Base-by-base conservation (phyloP, 2,113 vertebrate species). In the Calyptommatus sinebrachiatus region DNA sequence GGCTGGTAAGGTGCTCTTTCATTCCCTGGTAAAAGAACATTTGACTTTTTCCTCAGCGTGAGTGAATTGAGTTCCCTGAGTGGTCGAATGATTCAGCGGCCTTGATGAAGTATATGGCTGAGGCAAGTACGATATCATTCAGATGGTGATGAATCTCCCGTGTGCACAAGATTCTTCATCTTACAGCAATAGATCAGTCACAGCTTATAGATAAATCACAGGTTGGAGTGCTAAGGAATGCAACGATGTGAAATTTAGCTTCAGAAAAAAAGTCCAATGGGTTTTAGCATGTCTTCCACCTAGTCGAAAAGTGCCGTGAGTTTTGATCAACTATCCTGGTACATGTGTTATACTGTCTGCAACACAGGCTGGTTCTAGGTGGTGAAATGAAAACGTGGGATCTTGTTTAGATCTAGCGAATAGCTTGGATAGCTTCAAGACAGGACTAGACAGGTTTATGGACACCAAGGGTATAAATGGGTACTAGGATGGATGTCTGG, bases 131-230 rank as follows among this genome's bases (percentile, higher is more conserved):
- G 53, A 68, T 66, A 45, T 48, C 18, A n/a, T 70, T 60, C 22
- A 22, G 53, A 75, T 57, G 22, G n/a, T 14, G 53, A n/a, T 76
- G 66, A 62, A 81, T 81, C 73, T 46, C 66, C 75, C 18, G 35
- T 9, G 50, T 48, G 26, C 41, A 20, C 72, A 81, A 75, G 79
- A 5, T 26, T 81, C 68, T 67, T 26, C 26, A n/a, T 68, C 31
- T 20, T 45, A 6, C 45, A 65, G 16, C 48, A 8, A 74, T 61
- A 74, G 65, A 62, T 81, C 79, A 75, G 20, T 69, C 35, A 26
- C 35, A 46, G n/a, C 79, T 70, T 53, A 61, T 22, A 62, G 35
- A 41, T 62, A 76, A 61, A 70, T 62, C 65, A 71, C 16, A 12
- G 50, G n/a, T 28, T 50, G 24, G 16, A 31, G 26, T 3, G 12